These are phyloP conservation scores for Gymnarchus niloticus DNA, from an alignment of 2,113 vertebrate genomes.

Conservation along the genomic window DNA sequence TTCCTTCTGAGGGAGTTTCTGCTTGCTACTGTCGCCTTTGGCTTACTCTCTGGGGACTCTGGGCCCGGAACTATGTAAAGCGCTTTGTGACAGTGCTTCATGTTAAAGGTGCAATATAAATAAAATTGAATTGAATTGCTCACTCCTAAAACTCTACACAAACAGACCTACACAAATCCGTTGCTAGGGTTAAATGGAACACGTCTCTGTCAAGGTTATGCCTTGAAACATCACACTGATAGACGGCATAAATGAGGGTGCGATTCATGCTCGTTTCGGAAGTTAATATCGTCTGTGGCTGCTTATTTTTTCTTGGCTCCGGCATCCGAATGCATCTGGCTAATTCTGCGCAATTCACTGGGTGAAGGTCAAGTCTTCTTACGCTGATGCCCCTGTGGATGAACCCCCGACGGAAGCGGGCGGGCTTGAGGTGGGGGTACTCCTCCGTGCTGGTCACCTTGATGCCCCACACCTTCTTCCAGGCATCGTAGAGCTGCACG, in stretches of 20 bases:
- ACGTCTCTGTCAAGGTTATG: background rate
- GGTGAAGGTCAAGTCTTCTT: background rate
- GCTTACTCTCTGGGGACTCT: too few relatives aligned
- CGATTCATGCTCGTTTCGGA: too few relatives aligned
- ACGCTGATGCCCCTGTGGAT: constrained; percentile 79
- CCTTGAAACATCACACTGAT: background rate
- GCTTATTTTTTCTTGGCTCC: background rate
- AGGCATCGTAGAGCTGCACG: constrained; percentile 76
- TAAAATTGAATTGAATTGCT: too few relatives aligned
- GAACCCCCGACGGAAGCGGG: constrained; percentile 77
- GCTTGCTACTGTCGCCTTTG: too few relatives aligned
- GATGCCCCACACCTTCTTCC: constrained; percentile 82
- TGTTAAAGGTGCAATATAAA: too few relatives aligned
- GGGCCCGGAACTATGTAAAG: too few relatives aligned
- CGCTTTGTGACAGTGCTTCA: too few relatives aligned
- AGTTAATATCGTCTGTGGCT: background rate
- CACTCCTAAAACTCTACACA: background rate
- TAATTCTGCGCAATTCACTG: background rate
- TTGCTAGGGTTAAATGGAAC: background rate
- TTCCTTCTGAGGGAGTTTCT: too few relatives aligned
- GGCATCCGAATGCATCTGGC: too few relatives aligned
- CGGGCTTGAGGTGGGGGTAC: constrained; percentile 80
- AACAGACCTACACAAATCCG: background rate
- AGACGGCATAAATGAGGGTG: background rate
- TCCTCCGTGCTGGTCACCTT: constrained; percentile 82